Conservation (phyloP, 2,888 invertebrate genomes). For the Synanthedon tipuliformis region DNA sequence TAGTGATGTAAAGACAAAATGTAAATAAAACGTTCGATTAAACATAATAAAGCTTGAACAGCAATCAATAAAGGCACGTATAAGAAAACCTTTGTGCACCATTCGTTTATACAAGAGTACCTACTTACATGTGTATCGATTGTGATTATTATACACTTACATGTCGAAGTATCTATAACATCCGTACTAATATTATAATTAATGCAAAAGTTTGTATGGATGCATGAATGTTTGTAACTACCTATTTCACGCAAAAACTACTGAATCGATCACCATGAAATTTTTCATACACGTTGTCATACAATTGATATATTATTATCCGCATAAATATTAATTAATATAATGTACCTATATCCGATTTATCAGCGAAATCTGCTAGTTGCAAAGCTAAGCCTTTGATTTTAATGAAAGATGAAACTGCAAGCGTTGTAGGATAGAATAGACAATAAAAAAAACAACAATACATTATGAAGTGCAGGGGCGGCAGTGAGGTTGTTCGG, state of each 20-base stretch:
- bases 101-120: not conserved
- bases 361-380: no score
- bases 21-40: not conserved
- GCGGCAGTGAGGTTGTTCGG: slow-evolving; percentile 17
- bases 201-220: no score
- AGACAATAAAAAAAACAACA: slow-evolving; percentile 1
- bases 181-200: no score
- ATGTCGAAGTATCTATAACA: not conserved
- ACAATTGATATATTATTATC: no score
- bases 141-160: not conserved
- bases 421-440: not conserved
- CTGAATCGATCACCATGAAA: no score
- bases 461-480: not conserved
- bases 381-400: not conserved
- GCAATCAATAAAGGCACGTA: not conserved
- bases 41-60: not conserved
- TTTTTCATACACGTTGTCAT: no score
- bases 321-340: no score
- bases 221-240: no score
- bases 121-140: not conserved
- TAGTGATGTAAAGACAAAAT: not conserved
- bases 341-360: no score
- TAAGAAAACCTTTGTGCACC: not conserved
- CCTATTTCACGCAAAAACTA: no score
- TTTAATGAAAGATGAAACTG: not conserved